Conservation (phyloP, 2,113 vertebrate species). For the Acrocephalus kingi region DNA sequence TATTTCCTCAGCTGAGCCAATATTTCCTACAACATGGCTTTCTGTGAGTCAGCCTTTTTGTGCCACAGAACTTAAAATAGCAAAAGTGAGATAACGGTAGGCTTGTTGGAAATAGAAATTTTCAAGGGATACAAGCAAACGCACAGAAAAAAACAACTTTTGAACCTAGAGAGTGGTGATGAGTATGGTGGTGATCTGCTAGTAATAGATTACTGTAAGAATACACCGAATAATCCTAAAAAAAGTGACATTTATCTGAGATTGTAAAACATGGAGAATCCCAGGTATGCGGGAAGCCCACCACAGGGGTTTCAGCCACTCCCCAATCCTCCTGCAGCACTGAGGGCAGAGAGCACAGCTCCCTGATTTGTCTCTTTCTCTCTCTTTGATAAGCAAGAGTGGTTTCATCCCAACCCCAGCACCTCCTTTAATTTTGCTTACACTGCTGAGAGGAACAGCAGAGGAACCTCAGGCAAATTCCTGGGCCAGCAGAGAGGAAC, state of each 20-base stretch:
- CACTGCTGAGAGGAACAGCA: neutral
- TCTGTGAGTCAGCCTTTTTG: constrained; percentile 67
- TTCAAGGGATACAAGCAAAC: neutral
- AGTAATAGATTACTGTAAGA: neutral
- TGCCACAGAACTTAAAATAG: constrained; percentile 58
- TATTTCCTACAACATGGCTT: constrained; percentile 57
- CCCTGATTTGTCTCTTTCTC: neutral
- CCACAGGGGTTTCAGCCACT: neutral
- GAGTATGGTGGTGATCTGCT: neutral
- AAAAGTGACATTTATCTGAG: neutral
- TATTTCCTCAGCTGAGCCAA: constrained; percentile 52
- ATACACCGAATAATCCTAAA: neutral
- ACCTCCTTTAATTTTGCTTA: neutral
- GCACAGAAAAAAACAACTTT: neutral
- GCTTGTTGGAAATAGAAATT: constrained; percentile 41
- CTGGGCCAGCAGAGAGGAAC: neutral
- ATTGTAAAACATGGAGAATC: neutral
- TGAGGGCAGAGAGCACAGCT: neutral
- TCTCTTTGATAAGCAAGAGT: neutral
- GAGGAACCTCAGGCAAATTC: constrained; percentile 17
- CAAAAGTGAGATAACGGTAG: constrained; percentile 51
- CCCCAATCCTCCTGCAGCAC: neutral
- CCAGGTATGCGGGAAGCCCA: neutral
- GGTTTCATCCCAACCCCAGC: neutral
- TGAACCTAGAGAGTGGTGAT: neutral